Percentiles rank a stretch among this genome's conserved stretches.
These are phyloP conservation scores for Cerastis leucographa DNA, from an alignment of 2,888 invertebrate genomes.

Conservation along the genomic window DNA sequence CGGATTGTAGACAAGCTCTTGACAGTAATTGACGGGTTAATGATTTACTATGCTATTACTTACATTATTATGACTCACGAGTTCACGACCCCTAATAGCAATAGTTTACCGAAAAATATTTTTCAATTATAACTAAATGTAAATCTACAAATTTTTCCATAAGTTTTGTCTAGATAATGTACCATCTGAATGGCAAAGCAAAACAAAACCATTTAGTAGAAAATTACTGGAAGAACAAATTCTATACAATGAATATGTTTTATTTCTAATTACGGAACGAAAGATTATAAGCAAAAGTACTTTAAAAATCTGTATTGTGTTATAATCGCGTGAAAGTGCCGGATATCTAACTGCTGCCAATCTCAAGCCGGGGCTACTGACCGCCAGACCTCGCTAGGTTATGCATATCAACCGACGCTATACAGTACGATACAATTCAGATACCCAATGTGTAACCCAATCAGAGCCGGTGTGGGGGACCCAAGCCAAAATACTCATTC, in stretches of 20 bases:
- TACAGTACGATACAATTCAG: slow-evolving; percentile 61
- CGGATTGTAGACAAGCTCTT: not conserved
- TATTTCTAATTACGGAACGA: not conserved
- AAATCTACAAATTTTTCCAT: not conserved
- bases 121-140: not conserved
- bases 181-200: slow-evolving; percentile 1
- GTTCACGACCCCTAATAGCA: not conserved
- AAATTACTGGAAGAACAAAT: slow-evolving; percentile 9
- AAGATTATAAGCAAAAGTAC: slow-evolving; percentile 50
- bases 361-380: slow-evolving; percentile 61
- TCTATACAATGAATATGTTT: not conserved
- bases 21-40: not conserved
- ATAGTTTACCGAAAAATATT: not conserved
- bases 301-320: slow-evolving; percentile 19
- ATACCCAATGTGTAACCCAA: slow-evolving; percentile 63
- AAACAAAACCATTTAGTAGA: not conserved
- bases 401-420: slow-evolving; percentile 61
- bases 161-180: not conserved
- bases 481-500: not conserved
- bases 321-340: slow-evolving; percentile 65
- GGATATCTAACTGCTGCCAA: slow-evolving; percentile 66
- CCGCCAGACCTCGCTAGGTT: slow-evolving; percentile 59
- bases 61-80: not conserved
- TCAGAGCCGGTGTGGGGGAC: slow-evolving; percentile 67
- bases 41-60: not conserved